Conservation (phyloP, 2,888 invertebrate species). For the Agriopis aurantiaria region DNA sequence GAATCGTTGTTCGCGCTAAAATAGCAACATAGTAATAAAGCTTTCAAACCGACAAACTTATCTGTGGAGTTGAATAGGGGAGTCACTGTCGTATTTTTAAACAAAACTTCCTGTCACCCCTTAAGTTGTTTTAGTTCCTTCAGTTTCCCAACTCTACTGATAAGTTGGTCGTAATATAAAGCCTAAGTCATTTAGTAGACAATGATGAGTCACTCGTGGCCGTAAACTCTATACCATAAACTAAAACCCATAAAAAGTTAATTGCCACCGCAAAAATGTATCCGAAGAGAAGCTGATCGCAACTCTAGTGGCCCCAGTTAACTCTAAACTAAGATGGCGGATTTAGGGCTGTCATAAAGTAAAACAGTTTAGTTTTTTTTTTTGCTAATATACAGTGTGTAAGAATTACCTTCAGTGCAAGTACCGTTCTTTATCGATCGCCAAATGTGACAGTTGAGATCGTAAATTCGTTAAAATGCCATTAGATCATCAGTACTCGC, state of each 20-base stretch:
- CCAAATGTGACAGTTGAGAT: too few species aligned
- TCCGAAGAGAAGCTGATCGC: conserved; percentile 54
- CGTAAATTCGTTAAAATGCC: too few species aligned
- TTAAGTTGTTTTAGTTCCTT: not conserved
- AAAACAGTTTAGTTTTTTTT: too few species aligned
- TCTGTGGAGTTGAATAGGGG: too few species aligned
- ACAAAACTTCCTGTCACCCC: too few species aligned
- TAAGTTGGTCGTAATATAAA: conserved; percentile 4
- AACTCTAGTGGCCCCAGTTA: conserved; percentile 59
- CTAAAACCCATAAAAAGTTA: conserved; percentile 48
- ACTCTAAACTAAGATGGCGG: conserved; percentile 74
- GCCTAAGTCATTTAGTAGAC: conserved; percentile 17
- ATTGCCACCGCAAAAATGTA: conserved; percentile 49
- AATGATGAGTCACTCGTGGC: conserved; percentile 41
- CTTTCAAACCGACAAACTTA: too few species aligned
- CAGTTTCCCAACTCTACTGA: not conserved
- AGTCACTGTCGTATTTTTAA: too few species aligned
- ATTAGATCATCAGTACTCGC: too few species aligned
- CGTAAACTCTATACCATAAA: conserved; percentile 39
- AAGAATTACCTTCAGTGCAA: not conserved
- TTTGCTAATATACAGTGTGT: not conserved
- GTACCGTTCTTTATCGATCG: too few species aligned
- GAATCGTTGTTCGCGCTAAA: too few species aligned
- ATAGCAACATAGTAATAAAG: too few species aligned
- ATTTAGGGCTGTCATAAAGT: conserved; percentile 39